Evolutionary conservation across 1,140 invertebrate species (phyloP).

Genomic region (Drosophila mayri): DNA sequence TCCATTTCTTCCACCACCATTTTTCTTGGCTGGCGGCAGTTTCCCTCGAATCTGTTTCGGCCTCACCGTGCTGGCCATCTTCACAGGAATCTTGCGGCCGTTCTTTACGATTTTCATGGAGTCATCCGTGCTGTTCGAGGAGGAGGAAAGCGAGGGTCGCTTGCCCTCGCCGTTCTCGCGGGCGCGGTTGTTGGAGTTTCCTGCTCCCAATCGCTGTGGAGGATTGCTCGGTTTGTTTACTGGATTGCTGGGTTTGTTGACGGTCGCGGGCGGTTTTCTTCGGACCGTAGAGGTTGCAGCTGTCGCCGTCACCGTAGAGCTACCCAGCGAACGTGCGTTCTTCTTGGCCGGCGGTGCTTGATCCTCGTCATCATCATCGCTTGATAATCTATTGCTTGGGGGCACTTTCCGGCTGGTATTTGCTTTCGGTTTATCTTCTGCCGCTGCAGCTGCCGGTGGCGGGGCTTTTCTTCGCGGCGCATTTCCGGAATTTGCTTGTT

Average conservation of each 20-base stretch:
- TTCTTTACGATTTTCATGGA: conserved; percentile 62
- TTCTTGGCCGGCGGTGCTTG: conserved; percentile 79
- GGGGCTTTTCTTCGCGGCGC: conserved; percentile 15
- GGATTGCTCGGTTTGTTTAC: conserved; percentile 28
- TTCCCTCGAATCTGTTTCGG: conserved; percentile 73
- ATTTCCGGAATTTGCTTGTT: conserved; percentile 15
- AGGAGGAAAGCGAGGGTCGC: conserved; percentile 75
- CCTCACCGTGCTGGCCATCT: conserved; percentile 82
- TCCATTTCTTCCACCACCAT: conserved; percentile 57
- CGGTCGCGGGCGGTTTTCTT: conserved; percentile 45
- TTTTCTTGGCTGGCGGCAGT: conserved; percentile 67
- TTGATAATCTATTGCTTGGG: conserved; percentile 64
- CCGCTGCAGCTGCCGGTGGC: not conserved
- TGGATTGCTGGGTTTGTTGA: conserved; percentile 19
- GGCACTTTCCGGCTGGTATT: conserved; percentile 11
- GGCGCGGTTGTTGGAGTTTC: conserved; percentile 55
- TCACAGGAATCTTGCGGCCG: conserved; percentile 67
- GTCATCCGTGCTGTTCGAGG: conserved; percentile 78
- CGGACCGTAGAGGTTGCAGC: conserved; percentile 60
- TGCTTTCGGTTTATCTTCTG: conserved; percentile 53
- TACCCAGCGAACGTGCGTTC: conserved; percentile 48
- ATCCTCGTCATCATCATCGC: conserved; percentile 64
- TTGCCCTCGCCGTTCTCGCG: conserved; percentile 77
- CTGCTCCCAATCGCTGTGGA: not conserved
- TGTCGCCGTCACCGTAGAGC: conserved; percentile 26